phyloP scores from a whole-genome alignment of 35 echinoderm and acorn worm genomes.

The Nesometra sesokonis region DNA sequence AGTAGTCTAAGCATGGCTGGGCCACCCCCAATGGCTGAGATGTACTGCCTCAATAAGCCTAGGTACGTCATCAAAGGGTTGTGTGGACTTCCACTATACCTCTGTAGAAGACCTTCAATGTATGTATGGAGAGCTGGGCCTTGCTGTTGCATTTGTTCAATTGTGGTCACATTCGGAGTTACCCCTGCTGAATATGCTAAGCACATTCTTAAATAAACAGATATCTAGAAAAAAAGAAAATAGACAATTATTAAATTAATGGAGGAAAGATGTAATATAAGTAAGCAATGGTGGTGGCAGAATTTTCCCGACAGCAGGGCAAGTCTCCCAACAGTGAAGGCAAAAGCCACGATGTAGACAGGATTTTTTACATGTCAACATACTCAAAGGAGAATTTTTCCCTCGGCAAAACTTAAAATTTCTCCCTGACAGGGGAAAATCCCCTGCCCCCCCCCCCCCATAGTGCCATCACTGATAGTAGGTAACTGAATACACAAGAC shows the following conservation, averaged over 20 bases:
- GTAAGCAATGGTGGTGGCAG: neutral
- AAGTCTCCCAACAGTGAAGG: neutral
- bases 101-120: conserved; percentile 31
- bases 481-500: too few species aligned
- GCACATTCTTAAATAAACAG: conserved; percentile 44
- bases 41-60: conserved; percentile 41
- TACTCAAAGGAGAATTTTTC: too few species aligned
- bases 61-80: conserved; percentile 38
- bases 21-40: conserved; percentile 50
- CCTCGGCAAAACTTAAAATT: too few species aligned
- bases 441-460: too few species aligned
- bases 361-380: too few species aligned
- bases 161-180: conserved; percentile 25
- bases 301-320: too few species aligned
- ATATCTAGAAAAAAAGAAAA: conserved; percentile 16
- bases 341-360: neutral
- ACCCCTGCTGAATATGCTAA: conserved; percentile 54
- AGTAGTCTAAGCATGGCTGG: conserved; percentile 39
- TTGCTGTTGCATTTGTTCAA: conserved; percentile 44
- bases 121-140: conserved; percentile 38
- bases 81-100: conserved; percentile 14
- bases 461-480: too few species aligned
- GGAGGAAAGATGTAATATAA: neutral
- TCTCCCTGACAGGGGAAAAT: too few species aligned
- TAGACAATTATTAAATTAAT: too few species aligned